Evolutionary conservation across 2,888 invertebrate species (phyloP).

Genomic region (Agrochola lychnidis): DNA sequence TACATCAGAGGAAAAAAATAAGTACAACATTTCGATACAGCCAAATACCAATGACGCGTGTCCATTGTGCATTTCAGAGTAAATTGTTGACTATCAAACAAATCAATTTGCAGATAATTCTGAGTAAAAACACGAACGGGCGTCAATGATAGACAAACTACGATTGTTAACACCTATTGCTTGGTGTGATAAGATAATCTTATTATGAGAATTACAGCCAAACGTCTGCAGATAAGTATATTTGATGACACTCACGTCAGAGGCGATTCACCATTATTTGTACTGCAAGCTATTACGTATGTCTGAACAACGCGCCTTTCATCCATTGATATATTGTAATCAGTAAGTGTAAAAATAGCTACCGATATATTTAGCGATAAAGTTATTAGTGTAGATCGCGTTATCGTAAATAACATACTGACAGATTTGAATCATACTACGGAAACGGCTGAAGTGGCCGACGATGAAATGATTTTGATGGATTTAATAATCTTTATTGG

Average conservation of each 20-base stretch:
- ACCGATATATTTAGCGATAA: conserved; percentile 43
- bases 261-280: conserved; percentile 66
- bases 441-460: conserved; percentile 41
- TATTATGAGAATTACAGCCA: conserved; percentile 56
- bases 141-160: conserved; percentile 70
- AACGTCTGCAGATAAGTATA: conserved; percentile 62
- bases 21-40: conserved; percentile 16
- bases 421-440: conserved; percentile 43
- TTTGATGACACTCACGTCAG: conserved; percentile 69
- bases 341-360: conserved; percentile 58
- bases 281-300: conserved; percentile 66
- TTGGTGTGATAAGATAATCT: conserved; percentile 55
- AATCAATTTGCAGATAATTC: conserved; percentile 57
- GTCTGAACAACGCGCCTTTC: conserved; percentile 65
- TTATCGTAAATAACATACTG: conserved; percentile 37
- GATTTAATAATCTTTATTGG: conserved; percentile 26
- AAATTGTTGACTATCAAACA: conserved; percentile 53
- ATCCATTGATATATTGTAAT: conserved; percentile 64
- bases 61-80: conserved; percentile 47
- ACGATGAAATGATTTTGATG: conserved; percentile 37
- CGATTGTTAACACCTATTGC: conserved; percentile 61
- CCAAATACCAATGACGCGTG: conserved; percentile 54
- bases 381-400: conserved; percentile 36
- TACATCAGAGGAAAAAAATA: conserved; percentile 40
- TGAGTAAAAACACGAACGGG: conserved; percentile 52